phyloP scores from a whole-genome alignment of 2,113 vertebrate species.

The Nothobranchius kuhntae region DNA sequence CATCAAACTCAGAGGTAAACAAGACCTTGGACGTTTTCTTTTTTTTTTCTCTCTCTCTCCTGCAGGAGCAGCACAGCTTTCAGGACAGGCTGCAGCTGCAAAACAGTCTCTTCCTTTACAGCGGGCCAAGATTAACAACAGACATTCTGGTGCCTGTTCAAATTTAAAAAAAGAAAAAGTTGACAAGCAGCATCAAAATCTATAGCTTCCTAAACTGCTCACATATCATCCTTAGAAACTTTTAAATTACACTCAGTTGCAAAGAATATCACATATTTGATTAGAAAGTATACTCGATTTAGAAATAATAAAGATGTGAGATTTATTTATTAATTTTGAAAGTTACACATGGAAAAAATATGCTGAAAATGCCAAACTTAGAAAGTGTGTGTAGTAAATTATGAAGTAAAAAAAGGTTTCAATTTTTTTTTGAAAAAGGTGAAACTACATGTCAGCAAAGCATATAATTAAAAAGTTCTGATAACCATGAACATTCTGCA shows the following conservation, averaged over 20 bases:
- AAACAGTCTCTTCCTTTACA: conserved; percentile 16
- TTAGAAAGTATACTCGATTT: neutral
- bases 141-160: conserved; percentile 26
- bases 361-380: conserved; percentile 9
- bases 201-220: conserved; percentile 21
- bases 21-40: neutral
- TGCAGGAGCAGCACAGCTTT: conserved; percentile 31
- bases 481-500: too few relatives aligned
- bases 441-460: too few relatives aligned
- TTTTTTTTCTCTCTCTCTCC: conserved; percentile 8
- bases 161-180: conserved; percentile 13
- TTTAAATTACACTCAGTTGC: neutral
- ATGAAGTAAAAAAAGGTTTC: neutral
- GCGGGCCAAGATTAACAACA: conserved; percentile 32
- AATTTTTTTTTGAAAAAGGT: too few relatives aligned
- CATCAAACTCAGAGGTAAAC: conserved; percentile 15
- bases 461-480: too few relatives aligned
- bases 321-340: too few relatives aligned
- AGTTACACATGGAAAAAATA: neutral
- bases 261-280: neutral
- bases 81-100: conserved; percentile 7
- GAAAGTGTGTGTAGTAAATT: neutral
- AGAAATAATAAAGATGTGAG: too few relatives aligned
- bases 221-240: neutral
- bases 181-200: conserved; percentile 29